Percentiles rank a stretch among this genome's conserved stretches.
These are phyloP conservation scores for Nannospalax galili DNA, from an alignment of 2,113 vertebrate species.

Conservation along the genomic window DNA sequence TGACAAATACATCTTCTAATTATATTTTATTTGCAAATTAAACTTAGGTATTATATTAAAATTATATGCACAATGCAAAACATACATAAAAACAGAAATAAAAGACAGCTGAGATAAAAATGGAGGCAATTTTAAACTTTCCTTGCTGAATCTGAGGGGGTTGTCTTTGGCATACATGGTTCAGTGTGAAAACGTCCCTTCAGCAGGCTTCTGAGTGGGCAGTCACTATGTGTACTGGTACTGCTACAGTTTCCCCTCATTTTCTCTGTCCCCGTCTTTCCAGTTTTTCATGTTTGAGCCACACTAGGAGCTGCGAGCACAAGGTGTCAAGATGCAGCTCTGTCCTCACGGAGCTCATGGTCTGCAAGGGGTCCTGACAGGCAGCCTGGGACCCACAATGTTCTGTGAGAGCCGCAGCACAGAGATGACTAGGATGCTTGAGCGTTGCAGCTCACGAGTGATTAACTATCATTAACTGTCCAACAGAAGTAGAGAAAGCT, in stretches of 20 bases:
- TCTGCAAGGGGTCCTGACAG: too few species aligned
- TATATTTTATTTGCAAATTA: too few species aligned
- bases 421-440: background rate
- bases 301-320: too few species aligned
- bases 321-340: too few species aligned
- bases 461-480: background rate
- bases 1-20: background rate
- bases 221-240: background rate
- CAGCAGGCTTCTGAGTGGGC: background rate
- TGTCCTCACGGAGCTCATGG: too few species aligned
- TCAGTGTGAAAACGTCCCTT: background rate
- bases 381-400: too few species aligned
- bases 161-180: background rate
- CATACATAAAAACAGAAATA: background rate
- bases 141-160: background rate
- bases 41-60: too few species aligned
- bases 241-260: background rate
- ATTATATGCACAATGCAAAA: background rate
- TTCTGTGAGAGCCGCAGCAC: too few species aligned
- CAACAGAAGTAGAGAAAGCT: background rate
- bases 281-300: too few species aligned
- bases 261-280: slow-evolving; percentile 7
- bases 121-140: background rate
- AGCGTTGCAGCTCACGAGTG: background rate
- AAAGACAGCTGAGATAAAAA: background rate